Base-by-base conservation (phyloP, 2,797 vertebrate genomes). In the Crypturellus tataupa region DNA sequence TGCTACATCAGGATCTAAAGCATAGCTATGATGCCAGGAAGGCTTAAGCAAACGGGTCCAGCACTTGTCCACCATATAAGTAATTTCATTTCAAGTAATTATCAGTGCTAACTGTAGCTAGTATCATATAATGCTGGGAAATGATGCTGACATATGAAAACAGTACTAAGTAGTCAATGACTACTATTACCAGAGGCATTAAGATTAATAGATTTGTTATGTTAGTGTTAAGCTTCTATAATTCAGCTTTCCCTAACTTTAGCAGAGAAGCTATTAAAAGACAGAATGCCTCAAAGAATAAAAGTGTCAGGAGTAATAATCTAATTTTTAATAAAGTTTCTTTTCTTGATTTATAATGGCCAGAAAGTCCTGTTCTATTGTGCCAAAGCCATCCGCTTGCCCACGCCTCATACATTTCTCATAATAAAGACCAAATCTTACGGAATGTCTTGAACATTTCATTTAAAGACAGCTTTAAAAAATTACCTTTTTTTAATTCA, bases 41-140 rank as follows among this genome's bases (percentile, higher is more conserved):
- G 69, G 23, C 56, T 93, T 81, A 82, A 86, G 19, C 33, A 40
- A 80, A 56, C 0, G 1, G 37, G 55, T 55, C 70, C 78, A 89
- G 15, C 40, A 42, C 65, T 91, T 69, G 14, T 27, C 68, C 37
- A 60, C 68, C 5, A 12, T 55, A 53, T 0, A 6, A 72, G 67
- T 78, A 80, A 87, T 94, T 92, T 60, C 8, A 47, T 70, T 87
- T 84, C 80, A 76, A 85, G 77, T 83, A 85, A 91, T 93, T 93
- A 72, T 33, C 35, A 49, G 24, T 0, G 1, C 35, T 91, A 62
- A 63, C 46, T 69, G 8, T 27, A 59, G 89, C 69, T 68, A 49
- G 33, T 65, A 60, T 44, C 83, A 33, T 17, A n/a, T 73, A 62
- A 35, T 95, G 94, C 89, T 81, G 78, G 92, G 90, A 95, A 96